Evolutionary conservation across 1,140 invertebrate genomes (phyloP), one percentile per base, ranked within the genome.

Genomic region (Trialeurodes vaporariorum): DNA sequence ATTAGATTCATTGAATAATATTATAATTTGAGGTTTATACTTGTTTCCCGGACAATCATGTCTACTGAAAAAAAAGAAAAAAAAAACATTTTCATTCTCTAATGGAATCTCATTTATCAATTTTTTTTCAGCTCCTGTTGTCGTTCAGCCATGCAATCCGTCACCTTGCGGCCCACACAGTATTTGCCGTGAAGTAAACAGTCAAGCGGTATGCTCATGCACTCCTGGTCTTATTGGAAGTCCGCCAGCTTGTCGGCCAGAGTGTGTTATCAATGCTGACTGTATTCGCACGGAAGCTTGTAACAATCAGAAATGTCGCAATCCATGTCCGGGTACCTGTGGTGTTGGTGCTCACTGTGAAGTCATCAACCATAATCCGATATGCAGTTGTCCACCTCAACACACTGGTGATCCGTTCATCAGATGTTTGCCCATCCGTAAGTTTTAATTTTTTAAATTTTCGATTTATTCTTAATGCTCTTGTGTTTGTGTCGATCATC

Each of bases 261-360:
- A 92, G 76, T 92, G 90, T 78, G 82, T 83, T n/a, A 81, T 83
- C 49, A 84, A 85, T 76, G 83, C 84, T 23, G 90, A 93, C 74
- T 93, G 91, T 75, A 78, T 85, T 23, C 83, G 82, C 72, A 85
- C 85, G 72, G 80, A 86, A 73, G 88, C 90, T 27, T 94, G 91
- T 75, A 83, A 87, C 61, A 86, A 88, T 72, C 86, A 90, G 73
- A 86, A 85, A 75, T 94, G 91, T 78, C 82, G 84, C 66, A 87
- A 93, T 78, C 91, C 91, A 65, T 94, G 91, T 75, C 77, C 83
- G 25, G 88, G 88, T 65, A 82, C 85, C 24, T 94, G 92, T 76
- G 91, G 90, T 67, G 75, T 85, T 65, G 81, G 86, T 76, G 89
- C 88, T 1, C 81, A 80, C 68, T 92, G 90, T 78, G 83, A 82